A percentile compares a stretch with the other conserved stretches of the same genome.
These are phyloP conservation scores for Arctocebus calabarensis DNA, from an alignment of 2,797 vertebrate species.

Conservation along the genomic window DNA sequence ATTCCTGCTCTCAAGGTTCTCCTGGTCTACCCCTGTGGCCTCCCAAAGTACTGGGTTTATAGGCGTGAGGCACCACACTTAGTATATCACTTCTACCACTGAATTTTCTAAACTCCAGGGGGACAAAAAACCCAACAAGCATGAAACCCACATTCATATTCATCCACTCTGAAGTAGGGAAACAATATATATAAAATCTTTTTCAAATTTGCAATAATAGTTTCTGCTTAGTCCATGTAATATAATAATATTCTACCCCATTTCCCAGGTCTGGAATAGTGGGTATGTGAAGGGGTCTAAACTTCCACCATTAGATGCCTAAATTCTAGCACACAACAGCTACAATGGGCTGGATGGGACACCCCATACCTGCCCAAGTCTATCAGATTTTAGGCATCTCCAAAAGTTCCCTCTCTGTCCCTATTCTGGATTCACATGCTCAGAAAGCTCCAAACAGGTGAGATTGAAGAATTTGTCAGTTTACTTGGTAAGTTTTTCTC, in stretches of 20 bases:
- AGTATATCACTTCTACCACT: neutral
- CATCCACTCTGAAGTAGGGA: neutral
- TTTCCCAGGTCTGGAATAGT: neutral
- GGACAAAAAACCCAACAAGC: neutral
- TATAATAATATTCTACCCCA: neutral
- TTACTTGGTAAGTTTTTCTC: neutral
- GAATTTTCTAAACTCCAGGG: constrained; percentile 51
- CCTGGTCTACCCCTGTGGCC: neutral
- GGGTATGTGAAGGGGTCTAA: neutral
- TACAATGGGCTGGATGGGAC: neutral
- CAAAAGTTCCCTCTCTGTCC: neutral
- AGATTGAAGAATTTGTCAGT: neutral
- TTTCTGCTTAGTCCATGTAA: neutral
- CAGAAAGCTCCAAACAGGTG: neutral
- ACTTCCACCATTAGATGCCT: neutral
- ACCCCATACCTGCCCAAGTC: neutral
- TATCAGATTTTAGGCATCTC: neutral
- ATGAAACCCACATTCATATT: neutral
- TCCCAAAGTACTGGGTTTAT: neutral
- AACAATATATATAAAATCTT: neutral
- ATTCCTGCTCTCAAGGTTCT: neutral
- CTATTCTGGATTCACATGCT: neutral
- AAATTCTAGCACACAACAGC: neutral
- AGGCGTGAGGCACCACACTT: neutral
- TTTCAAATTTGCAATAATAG: neutral